phyloP scores from a whole-genome alignment of 1,140 invertebrate species.

The Oncopeltus fasciatus region DNA sequence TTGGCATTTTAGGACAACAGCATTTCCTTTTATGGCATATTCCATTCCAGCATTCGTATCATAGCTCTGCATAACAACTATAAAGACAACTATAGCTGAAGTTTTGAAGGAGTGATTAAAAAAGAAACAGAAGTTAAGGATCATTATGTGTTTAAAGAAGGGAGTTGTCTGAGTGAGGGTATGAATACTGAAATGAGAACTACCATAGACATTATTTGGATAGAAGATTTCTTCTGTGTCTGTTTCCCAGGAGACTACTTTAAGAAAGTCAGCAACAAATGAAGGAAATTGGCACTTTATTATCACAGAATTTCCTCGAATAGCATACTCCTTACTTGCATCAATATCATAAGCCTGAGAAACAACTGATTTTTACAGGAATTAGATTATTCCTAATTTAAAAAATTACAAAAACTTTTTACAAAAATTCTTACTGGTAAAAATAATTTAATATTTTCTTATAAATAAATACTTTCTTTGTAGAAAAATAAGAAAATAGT shows the following conservation, averaged over 20 bases:
- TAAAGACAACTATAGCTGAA: neutral
- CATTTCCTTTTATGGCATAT: slow-evolving; percentile 79
- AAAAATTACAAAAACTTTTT: too few species aligned
- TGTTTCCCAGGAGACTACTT: slow-evolving; percentile 71
- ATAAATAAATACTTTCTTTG: too few species aligned
- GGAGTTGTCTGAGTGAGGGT: neutral
- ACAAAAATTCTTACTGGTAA: too few species aligned
- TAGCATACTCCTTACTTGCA: slow-evolving; percentile 81
- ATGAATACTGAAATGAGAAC: neutral
- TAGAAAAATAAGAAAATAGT: too few species aligned
- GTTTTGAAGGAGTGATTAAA: neutral
- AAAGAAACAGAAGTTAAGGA: neutral
- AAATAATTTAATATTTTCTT: too few species aligned
- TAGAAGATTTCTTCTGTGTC: slow-evolving; percentile 45
- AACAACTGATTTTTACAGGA: too few species aligned
- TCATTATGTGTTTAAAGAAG: neutral
- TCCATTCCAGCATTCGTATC: slow-evolving; percentile 80
- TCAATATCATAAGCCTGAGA: slow-evolving; percentile 73
- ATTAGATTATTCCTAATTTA: too few species aligned
- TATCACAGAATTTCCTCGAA: slow-evolving; percentile 76
- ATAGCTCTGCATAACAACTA: slow-evolving; percentile 75
- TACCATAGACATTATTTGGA: slow-evolving; percentile 11
- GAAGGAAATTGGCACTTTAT: slow-evolving; percentile 84
- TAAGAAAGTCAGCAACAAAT: slow-evolving; percentile 81
- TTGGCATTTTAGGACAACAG: slow-evolving; percentile 78